These are phyloP conservation scores for Ctenosaura bakeri DNA, from an alignment of 2,797 vertebrate genomes.

Conservation along the genomic window DNA sequence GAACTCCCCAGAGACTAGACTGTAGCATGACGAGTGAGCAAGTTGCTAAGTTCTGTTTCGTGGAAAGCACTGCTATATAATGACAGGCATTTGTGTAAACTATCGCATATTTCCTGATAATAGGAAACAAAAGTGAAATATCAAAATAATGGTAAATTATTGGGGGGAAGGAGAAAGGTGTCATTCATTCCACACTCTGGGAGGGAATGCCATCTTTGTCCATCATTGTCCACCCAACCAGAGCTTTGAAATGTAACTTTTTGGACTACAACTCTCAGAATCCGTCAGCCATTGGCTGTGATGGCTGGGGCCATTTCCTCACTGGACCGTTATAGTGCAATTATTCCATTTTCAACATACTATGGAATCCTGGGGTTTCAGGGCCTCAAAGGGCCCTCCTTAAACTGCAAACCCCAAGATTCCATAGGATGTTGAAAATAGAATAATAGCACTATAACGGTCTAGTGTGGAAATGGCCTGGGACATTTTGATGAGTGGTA, in stretches of 20 bases:
- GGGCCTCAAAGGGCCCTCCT: no score
- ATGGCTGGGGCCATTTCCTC: background rate
- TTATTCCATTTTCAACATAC: no score
- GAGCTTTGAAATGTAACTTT: background rate
- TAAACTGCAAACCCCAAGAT: no score
- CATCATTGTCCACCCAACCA: background rate
- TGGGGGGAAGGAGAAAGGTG: background rate
- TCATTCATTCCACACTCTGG: background rate
- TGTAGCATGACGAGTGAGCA: conserved; percentile 23
- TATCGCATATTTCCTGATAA: background rate
- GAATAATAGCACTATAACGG: no score
- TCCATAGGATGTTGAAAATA: no score
- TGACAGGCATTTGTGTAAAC: background rate
- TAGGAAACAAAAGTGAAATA: background rate
- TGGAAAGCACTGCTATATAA: background rate
- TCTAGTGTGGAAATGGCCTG: no score
- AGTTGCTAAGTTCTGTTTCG: conserved; percentile 1
- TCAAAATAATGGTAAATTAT: background rate
- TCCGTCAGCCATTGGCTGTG: background rate
- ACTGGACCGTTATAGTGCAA: no score
- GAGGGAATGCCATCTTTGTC: background rate
- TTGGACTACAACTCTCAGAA: background rate
- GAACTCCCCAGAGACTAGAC: conserved; percentile 12
- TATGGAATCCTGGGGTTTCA: no score
- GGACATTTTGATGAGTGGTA: background rate